phyloP scores from a whole-genome alignment of 2,797 vertebrate genomes.

The Coendou prehensilis region DNA sequence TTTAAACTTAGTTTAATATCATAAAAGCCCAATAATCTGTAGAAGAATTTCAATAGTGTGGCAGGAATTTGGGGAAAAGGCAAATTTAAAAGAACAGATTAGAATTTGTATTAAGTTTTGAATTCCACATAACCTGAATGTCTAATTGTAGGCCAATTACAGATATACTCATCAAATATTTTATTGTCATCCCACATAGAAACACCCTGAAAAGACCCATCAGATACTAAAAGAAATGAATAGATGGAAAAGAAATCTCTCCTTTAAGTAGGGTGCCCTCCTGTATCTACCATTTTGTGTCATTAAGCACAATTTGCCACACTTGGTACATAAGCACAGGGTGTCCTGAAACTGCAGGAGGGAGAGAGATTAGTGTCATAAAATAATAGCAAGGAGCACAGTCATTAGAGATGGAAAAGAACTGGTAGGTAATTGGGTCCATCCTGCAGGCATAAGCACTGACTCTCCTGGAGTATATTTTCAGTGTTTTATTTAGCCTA shows the following conservation, averaged over 20 bases:
- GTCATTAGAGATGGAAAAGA: not conserved
- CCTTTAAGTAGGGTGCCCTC: not conserved
- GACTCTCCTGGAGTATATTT: not conserved
- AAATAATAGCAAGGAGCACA: not conserved
- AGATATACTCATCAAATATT: not conserved
- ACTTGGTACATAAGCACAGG: not conserved
- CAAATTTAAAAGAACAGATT: not conserved
- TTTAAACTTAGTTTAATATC: not conserved
- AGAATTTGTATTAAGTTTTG: not conserved
- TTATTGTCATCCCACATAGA: not conserved
- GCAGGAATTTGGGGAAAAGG: constrained; percentile 5
- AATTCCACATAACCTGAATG: not conserved
- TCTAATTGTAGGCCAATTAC: not conserved
- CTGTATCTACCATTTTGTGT: not conserved
- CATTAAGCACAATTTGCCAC: not conserved
- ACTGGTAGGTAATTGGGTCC: not conserved
- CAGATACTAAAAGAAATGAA: not conserved
- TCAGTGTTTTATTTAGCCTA: not conserved
- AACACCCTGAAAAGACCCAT: not conserved
- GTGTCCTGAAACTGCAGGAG: not conserved
- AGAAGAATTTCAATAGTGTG: not conserved
- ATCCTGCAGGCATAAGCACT: not conserved
- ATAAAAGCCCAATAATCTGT: not conserved
- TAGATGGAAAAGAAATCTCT: not conserved
- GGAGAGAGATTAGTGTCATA: not conserved